phyloP scores from a whole-genome alignment of 2,888 invertebrate genomes.

The Leucophora obtusa region DNA sequence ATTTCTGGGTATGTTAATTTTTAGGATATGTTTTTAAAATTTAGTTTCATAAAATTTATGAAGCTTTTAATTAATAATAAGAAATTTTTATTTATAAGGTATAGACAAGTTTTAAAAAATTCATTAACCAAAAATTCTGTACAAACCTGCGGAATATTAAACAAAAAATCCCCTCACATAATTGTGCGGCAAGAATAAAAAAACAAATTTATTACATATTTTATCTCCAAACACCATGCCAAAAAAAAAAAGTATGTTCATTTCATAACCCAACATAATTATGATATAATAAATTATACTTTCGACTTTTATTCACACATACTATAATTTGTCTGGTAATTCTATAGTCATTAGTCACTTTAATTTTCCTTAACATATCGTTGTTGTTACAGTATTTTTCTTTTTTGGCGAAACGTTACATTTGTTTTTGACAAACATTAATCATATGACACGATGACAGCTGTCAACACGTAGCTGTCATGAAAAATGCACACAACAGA shows the following conservation, averaged over 20 bases:
- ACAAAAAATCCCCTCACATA: too few relatives aligned
- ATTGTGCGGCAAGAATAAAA: neutral
- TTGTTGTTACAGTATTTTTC: constrained; percentile 5
- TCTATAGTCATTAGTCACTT: constrained; percentile 63
- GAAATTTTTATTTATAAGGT: too few relatives aligned
- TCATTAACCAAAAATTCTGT: too few relatives aligned
- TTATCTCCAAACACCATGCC: neutral
- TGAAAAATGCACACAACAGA: constrained; percentile 62
- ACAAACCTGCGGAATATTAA: too few relatives aligned
- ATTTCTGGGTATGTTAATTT: too few relatives aligned
- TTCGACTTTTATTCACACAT: constrained; percentile 30
- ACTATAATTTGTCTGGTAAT: constrained; percentile 61
- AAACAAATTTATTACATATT: neutral
- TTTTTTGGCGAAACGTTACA: constrained; percentile 59
- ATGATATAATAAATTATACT: constrained; percentile 56
- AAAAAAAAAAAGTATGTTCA: neutral
- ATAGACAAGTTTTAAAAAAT: too few relatives aligned
- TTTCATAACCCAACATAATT: constrained; percentile 44
- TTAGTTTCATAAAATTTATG: too few relatives aligned
- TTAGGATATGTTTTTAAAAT: too few relatives aligned
- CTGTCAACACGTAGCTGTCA: constrained; percentile 71
- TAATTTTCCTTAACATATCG: constrained; percentile 27
- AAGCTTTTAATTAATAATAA: too few relatives aligned
- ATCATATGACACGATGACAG: constrained; percentile 73
- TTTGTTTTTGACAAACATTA: constrained; percentile 72